Conservation (phyloP, 2,888 invertebrate genomes). For the Amphipyra berbera region DNA sequence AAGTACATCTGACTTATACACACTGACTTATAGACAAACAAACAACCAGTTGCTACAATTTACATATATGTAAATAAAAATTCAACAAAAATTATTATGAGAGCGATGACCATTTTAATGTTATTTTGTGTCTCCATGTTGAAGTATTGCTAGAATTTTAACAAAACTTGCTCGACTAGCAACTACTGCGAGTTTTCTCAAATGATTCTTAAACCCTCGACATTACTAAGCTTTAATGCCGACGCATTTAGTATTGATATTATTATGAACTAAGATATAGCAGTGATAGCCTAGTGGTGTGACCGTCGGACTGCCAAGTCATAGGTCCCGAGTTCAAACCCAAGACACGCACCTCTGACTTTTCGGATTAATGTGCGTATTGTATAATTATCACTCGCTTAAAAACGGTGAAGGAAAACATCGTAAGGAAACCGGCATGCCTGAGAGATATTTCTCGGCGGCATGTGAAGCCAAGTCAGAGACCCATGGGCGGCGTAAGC, state of each 20-base stretch:
- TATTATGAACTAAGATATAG: constrained; percentile 3
- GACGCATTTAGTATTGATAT: constrained; percentile 2
- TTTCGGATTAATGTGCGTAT: too few species aligned
- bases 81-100: constrained; percentile 34
- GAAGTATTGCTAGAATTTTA: constrained; percentile 26
- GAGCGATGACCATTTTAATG: constrained; percentile 51
- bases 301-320: too few species aligned
- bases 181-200: not conserved
- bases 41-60: constrained; percentile 35
- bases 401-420: too few species aligned
- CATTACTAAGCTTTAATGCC: constrained; percentile 22
- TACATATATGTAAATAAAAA: constrained; percentile 44
- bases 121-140: constrained; percentile 38
- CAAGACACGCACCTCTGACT: too few species aligned
- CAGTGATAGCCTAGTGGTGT: too few species aligned
- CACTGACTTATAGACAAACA: constrained; percentile 24
- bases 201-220: constrained; percentile 10
- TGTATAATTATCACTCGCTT: too few species aligned
- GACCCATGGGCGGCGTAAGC: too few species aligned
- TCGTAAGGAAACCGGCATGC: too few species aligned
- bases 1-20: constrained; percentile 7
- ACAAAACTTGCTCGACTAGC: constrained; percentile 31
- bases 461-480: too few species aligned
- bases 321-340: too few species aligned
- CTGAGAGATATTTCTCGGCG: too few species aligned